Evolutionary conservation across 1,140 invertebrate genomes (phyloP).

Genomic region (Aphidius ervi): DNA sequence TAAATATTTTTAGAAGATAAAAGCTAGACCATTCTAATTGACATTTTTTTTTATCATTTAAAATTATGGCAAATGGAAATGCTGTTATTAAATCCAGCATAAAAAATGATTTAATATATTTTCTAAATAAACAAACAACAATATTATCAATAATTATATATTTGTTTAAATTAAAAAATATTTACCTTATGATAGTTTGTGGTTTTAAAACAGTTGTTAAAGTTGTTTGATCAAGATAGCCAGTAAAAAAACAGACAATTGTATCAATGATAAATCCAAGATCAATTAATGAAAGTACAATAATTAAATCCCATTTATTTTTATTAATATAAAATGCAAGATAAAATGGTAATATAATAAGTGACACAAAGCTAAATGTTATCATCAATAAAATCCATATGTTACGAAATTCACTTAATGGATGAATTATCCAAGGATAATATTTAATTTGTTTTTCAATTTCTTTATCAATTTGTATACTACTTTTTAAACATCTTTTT

Average conservation of each 20-base stretch:
- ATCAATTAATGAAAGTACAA: constrained; percentile 24
- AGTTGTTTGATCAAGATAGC: constrained; percentile 36
- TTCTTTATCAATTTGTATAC: constrained; percentile 36
- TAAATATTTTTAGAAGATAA: constrained; percentile 40
- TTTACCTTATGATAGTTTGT: constrained; percentile 33
- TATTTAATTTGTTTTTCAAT: constrained; percentile 38
- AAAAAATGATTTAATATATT: constrained; percentile 38
- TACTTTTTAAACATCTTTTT: constrained; percentile 38
- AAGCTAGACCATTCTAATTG: constrained; percentile 29
- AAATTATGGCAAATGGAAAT: constrained; percentile 34
- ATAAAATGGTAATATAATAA: constrained; percentile 30
- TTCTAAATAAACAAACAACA: constrained; percentile 25
- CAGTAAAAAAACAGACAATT: constrained; percentile 39
- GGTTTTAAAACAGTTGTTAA: constrained; percentile 33
- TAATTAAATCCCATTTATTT: constrained; percentile 12
- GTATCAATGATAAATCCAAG: constrained; percentile 32
- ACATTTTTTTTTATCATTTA: constrained; percentile 3
- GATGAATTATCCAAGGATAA: constrained; percentile 42
- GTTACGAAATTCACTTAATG: constrained; percentile 38
- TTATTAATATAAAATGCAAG: constrained; percentile 30
- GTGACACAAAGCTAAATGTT: constrained; percentile 21
- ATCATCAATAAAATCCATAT: constrained; percentile 40
- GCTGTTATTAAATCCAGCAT: constrained; percentile 33
- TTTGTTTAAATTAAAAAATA: constrained; percentile 6
- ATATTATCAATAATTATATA: constrained; percentile 10